These are phyloP conservation scores for Diabrotica undecimpunctata DNA, from an alignment of 1,140 invertebrate species.

Conservation along the genomic window DNA sequence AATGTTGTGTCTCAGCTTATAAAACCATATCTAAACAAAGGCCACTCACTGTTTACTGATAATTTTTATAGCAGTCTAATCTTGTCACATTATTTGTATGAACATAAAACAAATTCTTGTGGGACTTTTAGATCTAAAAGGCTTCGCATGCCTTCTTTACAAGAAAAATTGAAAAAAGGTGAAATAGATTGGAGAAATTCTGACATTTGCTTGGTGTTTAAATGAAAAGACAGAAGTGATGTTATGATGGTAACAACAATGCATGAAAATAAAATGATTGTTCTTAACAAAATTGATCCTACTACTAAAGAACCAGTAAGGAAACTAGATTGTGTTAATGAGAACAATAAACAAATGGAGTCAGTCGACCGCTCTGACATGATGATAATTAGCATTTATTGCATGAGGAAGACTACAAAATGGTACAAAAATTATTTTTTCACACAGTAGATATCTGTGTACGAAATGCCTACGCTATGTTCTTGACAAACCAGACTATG, in stretches of 20 bases:
- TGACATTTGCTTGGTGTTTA: constrained; percentile 33
- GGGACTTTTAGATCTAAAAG: no score
- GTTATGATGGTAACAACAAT: constrained; percentile 37
- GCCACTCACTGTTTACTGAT: constrained; percentile 28
- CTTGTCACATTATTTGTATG: no score
- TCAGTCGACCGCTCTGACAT: constrained; percentile 43
- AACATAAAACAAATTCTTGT: constrained; percentile 19
- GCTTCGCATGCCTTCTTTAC: constrained; percentile 12
- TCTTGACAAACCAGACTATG: neutral
- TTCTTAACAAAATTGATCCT: constrained; percentile 25
- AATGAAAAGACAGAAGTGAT: constrained; percentile 38
- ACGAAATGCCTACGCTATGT: constrained; percentile 33
- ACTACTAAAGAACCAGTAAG: constrained; percentile 21
- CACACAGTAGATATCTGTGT: constrained; percentile 35
- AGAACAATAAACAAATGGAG: constrained; percentile 44
- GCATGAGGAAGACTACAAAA: constrained; percentile 32
- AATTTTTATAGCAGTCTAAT: no score
- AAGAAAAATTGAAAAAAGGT: constrained; percentile 23
- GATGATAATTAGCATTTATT: constrained; percentile 24
- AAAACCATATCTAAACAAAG: no score
- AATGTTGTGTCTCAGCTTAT: no score
- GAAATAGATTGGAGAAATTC: constrained; percentile 31
- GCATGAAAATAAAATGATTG: no score
- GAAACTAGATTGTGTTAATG: constrained; percentile 35
- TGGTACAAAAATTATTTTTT: constrained; percentile 44